Evolutionary conservation across 2,113 vertebrate species (phyloP).

Genomic region (Drymodes brunneopygia): DNA sequence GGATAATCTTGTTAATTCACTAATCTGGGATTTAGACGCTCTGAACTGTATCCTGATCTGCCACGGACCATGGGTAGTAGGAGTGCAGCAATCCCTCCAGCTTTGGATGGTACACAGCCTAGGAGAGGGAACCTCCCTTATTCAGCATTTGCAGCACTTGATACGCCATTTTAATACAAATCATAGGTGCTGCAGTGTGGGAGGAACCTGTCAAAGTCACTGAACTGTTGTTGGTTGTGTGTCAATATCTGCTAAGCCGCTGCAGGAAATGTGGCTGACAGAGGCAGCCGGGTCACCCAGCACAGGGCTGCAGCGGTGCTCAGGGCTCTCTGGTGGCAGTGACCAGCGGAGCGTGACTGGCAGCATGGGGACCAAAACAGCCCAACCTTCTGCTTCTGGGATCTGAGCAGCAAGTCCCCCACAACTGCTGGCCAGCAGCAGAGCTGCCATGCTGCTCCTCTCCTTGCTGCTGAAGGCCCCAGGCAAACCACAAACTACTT

Average conservation of each 20-base stretch:
- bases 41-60: neutral
- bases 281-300: neutral
- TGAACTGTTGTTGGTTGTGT: neutral
- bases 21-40: conserved; percentile 7
- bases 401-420: fast-evolving
- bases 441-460: neutral
- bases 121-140: neutral
- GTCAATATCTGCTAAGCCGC: neutral
- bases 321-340: neutral
- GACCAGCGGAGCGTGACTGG: neutral
- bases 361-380: fast-evolving
- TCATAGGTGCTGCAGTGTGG: neutral
- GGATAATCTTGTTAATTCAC: neutral
- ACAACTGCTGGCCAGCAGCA: neutral
- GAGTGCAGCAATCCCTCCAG: neutral
- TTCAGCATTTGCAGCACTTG: neutral
- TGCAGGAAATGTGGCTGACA: neutral
- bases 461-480: neutral
- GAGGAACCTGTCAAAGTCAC: neutral
- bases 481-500: neutral
- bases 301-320: neutral
- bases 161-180: neutral
- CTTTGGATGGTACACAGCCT: neutral
- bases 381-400: neutral
- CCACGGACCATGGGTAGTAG: fast-evolving